Evolutionary conservation across 2,888 invertebrate species (phyloP).

Genomic region (Sialis lutaria): DNA sequence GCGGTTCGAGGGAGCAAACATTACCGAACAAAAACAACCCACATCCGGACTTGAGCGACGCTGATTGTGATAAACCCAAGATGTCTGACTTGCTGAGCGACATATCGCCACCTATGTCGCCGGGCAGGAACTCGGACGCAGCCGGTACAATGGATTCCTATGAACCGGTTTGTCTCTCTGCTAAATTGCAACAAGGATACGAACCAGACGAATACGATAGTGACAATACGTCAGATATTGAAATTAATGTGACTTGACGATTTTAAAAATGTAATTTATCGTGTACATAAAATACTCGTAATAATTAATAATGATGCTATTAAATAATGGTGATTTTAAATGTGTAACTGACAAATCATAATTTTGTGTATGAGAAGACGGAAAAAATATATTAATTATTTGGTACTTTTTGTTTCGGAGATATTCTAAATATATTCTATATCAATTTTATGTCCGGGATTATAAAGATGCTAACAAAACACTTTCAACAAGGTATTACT

Average conservation of each 20-base stretch:
- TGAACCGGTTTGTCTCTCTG: conserved; percentile 4
- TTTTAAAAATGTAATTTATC: conserved; percentile 3
- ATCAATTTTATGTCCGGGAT: no score
- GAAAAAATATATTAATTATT: no score
- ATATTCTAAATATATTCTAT: no score
- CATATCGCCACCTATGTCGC: conserved; percentile 37
- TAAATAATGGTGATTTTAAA: no score
- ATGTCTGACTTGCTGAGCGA: conserved; percentile 32
- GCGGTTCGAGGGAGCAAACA: conserved; percentile 88
- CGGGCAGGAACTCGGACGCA: conserved; percentile 21
- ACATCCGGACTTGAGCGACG: conserved; percentile 85
- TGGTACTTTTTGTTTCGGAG: no score
- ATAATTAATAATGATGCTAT: no score
- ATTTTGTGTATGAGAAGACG: no score
- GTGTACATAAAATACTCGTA: not conserved
- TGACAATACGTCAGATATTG: conserved; percentile 22
- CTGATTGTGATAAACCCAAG: conserved; percentile 62
- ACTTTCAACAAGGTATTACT: no score
- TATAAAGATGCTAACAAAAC: no score
- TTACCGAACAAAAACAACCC: conserved; percentile 94
- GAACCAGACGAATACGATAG: conserved; percentile 21
- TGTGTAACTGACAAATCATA: no score
- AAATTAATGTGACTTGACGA: conserved; percentile 6
- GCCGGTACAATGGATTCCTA: not conserved
- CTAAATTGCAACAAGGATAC: conserved; percentile 2